phyloP scores from a whole-genome alignment of 1,140 invertebrate genomes.

The Megathymus violae region DNA sequence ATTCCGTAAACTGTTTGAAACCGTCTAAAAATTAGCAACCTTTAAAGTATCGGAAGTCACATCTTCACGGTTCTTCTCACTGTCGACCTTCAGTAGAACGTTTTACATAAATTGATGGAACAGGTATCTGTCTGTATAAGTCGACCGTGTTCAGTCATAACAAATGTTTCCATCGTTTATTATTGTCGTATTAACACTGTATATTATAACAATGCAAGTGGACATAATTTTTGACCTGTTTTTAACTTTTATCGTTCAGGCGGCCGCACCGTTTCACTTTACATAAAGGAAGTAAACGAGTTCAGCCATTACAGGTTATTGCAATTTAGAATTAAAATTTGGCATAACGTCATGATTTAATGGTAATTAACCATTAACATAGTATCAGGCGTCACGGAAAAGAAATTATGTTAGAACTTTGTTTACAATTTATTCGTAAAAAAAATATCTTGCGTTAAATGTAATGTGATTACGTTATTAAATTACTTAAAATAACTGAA shows the following conservation, averaged over 20 bases:
- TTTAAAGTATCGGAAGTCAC: slow-evolving; percentile 46
- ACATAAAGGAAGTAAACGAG: background rate
- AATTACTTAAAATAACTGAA: too few species aligned
- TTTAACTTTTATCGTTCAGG: too few species aligned
- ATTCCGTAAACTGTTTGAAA: too few species aligned
- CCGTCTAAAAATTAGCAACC: slow-evolving; percentile 5
- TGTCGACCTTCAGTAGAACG: slow-evolving; percentile 50
- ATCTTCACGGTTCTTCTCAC: slow-evolving; percentile 45
- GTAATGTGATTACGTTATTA: too few species aligned
- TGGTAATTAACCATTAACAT: background rate
- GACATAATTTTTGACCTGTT: too few species aligned
- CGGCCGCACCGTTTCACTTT: background rate
- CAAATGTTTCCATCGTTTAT: slow-evolving; percentile 8
- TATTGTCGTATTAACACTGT: background rate
- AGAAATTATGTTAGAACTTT: background rate
- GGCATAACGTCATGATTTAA: background rate
- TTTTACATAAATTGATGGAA: slow-evolving; percentile 56
- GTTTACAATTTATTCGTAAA: too few species aligned
- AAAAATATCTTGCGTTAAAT: too few species aligned
- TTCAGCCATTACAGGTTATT: background rate
- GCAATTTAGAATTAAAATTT: slow-evolving; percentile 1
- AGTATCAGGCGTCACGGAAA: background rate
- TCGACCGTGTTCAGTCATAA: slow-evolving; percentile 12
- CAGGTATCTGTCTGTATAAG: slow-evolving; percentile 38
- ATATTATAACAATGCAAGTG: too few species aligned